Percentiles rank a stretch among this genome's conserved stretches.
These are phyloP conservation scores for Pimephales promelas DNA, from an alignment of 2,113 vertebrate genomes.

Conservation along the genomic window DNA sequence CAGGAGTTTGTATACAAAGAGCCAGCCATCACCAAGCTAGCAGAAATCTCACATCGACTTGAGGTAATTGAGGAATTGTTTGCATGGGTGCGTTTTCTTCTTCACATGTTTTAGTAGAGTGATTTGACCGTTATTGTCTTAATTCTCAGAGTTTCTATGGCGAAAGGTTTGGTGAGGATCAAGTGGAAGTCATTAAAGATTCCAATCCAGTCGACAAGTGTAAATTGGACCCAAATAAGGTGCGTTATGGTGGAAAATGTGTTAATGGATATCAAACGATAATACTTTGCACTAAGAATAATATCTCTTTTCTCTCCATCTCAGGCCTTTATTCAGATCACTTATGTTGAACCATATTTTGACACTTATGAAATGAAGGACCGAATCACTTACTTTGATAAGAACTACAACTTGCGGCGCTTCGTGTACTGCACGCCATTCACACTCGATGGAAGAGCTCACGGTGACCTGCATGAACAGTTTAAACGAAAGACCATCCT, in stretches of 20 bases:
- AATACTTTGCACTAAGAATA: neutral
- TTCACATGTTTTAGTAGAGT: neutral
- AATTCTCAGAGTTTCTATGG: conserved; percentile 91
- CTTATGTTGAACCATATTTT: conserved; percentile 96
- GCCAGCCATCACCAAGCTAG: conserved; percentile 95
- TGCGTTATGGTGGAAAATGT: conserved; percentile 50
- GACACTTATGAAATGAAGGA: conserved; percentile 99
- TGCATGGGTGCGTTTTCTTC: neutral
- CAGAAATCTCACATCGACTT: conserved; percentile 95
- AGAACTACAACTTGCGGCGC: conserved; percentile 96
- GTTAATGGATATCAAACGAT: neutral
- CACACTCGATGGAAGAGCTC: conserved; percentile 94
- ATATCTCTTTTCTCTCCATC: neutral
- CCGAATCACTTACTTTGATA: conserved; percentile 98
- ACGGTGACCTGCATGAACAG: conserved; percentile 96
- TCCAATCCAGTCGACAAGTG: conserved; percentile 98
- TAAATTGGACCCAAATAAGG: conserved; percentile 97
- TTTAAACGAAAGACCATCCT: conserved; percentile 97
- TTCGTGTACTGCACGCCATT: conserved; percentile 99
- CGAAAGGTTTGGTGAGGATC: conserved; percentile 94
- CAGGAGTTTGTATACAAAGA: conserved; percentile 99
- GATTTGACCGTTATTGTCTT: neutral
- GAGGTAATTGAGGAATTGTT: conserved; percentile 81
- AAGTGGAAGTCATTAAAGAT: conserved; percentile 97
- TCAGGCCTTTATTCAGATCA: conserved; percentile 97